Conservation (phyloP, 1,140 invertebrate species). For the Fopius arisanus region DNA sequence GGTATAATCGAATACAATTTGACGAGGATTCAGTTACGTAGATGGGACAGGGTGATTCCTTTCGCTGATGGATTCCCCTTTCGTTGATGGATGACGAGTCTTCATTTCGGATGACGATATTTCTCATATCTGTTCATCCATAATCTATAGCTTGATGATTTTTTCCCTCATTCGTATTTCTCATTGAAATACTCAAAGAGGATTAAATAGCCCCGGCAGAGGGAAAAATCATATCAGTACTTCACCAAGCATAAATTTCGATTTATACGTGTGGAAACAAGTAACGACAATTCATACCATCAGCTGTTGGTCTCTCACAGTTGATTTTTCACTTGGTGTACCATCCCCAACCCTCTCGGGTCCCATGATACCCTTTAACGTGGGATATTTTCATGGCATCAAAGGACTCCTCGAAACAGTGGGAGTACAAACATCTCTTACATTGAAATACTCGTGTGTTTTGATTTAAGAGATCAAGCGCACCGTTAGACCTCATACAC, state of each 20-base stretch:
- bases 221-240: not conserved
- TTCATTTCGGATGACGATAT: not conserved
- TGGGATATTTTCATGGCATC: not conserved
- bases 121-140: no score
- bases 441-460: not conserved
- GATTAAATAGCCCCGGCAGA: no score
- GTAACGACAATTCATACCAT: not conserved
- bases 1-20: conserved; percentile 41
- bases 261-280: not conserved
- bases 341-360: not conserved
- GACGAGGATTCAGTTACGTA: conserved; percentile 37
- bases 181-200: not conserved
- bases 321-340: not conserved
- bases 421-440: not conserved
- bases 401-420: not conserved
- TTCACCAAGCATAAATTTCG: not conserved
- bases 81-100: not conserved
- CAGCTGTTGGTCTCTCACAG: conserved; percentile 9
- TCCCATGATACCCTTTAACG: not conserved
- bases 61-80: not conserved
- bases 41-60: conserved; percentile 8
- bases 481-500: not conserved
- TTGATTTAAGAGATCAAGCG: conserved; percentile 13
- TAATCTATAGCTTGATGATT: no score
- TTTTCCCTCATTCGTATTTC: not conserved